These are phyloP conservation scores for Aplochiton taeniatus DNA, from an alignment of 2,797 vertebrate genomes.

Conservation along the genomic window DNA sequence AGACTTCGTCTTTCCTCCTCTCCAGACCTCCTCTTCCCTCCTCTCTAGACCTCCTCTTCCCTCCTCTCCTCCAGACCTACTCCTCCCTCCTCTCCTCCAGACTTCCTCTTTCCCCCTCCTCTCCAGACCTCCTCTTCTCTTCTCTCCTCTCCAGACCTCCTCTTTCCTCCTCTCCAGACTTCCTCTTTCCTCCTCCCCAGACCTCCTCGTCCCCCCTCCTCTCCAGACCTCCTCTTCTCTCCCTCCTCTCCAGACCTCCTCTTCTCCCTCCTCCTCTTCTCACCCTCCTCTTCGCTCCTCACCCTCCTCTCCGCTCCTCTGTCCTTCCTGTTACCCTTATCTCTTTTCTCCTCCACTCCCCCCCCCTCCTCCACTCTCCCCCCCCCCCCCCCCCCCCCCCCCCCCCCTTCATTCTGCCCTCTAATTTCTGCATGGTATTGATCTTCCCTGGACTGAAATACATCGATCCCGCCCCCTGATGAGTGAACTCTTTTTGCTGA, in stretches of 20 bases:
- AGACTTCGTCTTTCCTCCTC: slow-evolving; percentile 2
- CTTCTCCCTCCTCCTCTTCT: neutral
- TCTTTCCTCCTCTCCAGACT: neutral
- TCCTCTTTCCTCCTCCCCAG: neutral
- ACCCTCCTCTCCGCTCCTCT: neutral
- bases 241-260: neutral
- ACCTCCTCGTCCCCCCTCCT: neutral
- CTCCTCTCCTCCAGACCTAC: neutral
- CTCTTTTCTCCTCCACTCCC: slow-evolving; percentile 22
- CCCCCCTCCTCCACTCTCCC: neutral
- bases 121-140: neutral
- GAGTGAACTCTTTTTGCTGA: no score
- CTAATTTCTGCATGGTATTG: neutral
- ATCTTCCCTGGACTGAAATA: no score
- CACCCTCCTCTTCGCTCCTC: neutral
- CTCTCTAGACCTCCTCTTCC: neutral
- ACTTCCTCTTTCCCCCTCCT: neutral
- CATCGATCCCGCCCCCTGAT: no score
- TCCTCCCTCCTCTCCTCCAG: no score
- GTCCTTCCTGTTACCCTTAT: no score
- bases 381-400: neutral
- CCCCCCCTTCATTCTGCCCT: slow-evolving; percentile 19
- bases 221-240: no score
- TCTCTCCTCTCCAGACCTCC: neutral
- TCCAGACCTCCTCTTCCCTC: neutral